These are phyloP conservation scores for Paralvinella palmiformis DNA, from an alignment of 1,140 invertebrate genomes.

Conservation along the genomic window DNA sequence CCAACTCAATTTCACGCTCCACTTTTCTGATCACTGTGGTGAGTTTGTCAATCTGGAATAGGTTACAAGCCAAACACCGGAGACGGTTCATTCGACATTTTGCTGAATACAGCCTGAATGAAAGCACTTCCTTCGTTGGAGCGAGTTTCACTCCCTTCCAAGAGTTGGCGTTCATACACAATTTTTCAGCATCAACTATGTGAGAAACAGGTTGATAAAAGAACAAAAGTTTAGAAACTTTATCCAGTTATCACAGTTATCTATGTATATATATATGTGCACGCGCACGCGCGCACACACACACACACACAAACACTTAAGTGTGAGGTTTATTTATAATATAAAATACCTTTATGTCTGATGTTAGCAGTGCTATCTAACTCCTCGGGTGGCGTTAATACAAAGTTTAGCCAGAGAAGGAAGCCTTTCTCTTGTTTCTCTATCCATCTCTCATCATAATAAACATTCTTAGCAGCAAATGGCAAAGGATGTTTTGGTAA, in stretches of 20 bases:
- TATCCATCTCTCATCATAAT: slow-evolving; percentile 73
- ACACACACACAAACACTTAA: not conserved
- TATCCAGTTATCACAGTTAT: not conserved
- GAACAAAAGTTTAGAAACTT: not conserved
- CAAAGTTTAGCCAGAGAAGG: slow-evolving; percentile 78
- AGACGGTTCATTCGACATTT: slow-evolving; percentile 46
- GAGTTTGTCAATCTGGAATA: slow-evolving; percentile 50
- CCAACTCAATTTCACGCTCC: slow-evolving; percentile 50
- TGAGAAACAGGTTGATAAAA: slow-evolving; percentile 9
- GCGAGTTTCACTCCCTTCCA: too few relatives aligned
- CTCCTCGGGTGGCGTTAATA: slow-evolving; percentile 69
- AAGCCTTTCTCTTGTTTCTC: slow-evolving; percentile 74
- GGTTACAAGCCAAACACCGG: slow-evolving; percentile 42
- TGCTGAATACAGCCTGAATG: slow-evolving; percentile 50
- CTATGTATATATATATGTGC: not conserved
- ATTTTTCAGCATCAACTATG: slow-evolving; percentile 40
- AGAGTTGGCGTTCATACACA: slow-evolving; percentile 29
- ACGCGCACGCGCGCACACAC: too few relatives aligned
- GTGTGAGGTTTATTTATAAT: too few relatives aligned
- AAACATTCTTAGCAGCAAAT: slow-evolving; percentile 53
- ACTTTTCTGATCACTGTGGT: slow-evolving; percentile 45
- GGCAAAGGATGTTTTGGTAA: slow-evolving; percentile 47
- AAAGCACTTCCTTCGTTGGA: slow-evolving; percentile 52
- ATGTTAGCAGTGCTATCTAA: too few relatives aligned
- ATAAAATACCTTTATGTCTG: too few relatives aligned